These are phyloP conservation scores for Hyles euphorbiae DNA, from an alignment of 1,140 invertebrate species.

Conservation along the genomic window DNA sequence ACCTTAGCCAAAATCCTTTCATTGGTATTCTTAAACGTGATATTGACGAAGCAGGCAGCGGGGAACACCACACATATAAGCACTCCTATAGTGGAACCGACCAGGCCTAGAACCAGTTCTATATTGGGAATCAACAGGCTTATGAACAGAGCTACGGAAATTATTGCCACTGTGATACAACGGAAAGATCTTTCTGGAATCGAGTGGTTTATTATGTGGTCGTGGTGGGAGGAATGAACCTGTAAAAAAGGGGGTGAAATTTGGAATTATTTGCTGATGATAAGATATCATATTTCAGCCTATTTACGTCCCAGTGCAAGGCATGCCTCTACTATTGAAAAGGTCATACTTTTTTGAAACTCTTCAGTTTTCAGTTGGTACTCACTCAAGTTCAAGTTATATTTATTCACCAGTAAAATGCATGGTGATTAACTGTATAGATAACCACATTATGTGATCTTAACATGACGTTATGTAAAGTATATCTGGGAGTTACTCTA, in stretches of 20 bases:
- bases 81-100: slow-evolving; percentile 96
- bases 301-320: no score
- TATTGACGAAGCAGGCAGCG: slow-evolving; percentile 83
- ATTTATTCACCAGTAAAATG: no score
- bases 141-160: slow-evolving; percentile 83
- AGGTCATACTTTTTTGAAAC: no score
- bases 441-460: no score
- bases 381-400: no score
- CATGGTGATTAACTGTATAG: no score
- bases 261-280: no score
- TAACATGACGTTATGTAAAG: no score
- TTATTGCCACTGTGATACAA: slow-evolving; percentile 85
- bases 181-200: slow-evolving; percentile 90
- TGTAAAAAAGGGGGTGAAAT: slow-evolving; percentile 21
- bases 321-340: no score
- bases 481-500: no score
- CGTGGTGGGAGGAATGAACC: slow-evolving; percentile 62
- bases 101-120: slow-evolving; percentile 93
- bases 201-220: slow-evolving; percentile 58
- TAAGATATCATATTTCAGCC: no score
- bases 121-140: slow-evolving; percentile 91
- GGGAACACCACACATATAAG: slow-evolving; percentile 95
- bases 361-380: no score
- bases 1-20: slow-evolving; percentile 84
- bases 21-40: slow-evolving; percentile 84